Conservation (phyloP, 2,113 vertebrate species). For the Isurus oxyrinchus region DNA sequence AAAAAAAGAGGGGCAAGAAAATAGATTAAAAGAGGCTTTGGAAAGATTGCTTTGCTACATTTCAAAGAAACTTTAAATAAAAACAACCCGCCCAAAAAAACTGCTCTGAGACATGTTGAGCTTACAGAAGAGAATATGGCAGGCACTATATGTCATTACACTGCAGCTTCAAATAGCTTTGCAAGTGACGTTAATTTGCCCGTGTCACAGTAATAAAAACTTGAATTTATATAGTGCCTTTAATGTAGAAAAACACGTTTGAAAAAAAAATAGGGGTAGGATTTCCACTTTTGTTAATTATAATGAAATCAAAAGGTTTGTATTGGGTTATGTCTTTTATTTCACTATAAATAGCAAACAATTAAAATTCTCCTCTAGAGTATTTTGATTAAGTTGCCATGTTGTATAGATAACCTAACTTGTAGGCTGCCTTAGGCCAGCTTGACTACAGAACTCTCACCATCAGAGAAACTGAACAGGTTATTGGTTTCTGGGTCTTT, state of each 20-base stretch:
- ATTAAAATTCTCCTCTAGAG: not conserved
- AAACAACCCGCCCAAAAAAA: not conserved
- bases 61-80: not conserved
- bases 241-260: not conserved
- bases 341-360: not conserved
- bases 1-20: slow-evolving; percentile 41
- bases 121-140: not conserved
- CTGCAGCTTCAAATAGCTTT: not conserved
- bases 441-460: not conserved
- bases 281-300: not conserved
- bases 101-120: not conserved
- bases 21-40: not conserved
- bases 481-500: not conserved
- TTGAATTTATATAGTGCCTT: not conserved
- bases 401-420: not conserved
- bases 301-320: not conserved
- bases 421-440: not conserved
- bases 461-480: not conserved
- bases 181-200: not conserved
- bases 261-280: not conserved
- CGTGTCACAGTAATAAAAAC: not conserved
- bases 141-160: not conserved
- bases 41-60: not conserved
- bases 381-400: not conserved
- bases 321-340: not conserved